These are phyloP conservation scores for Ailurus styani DNA, from an alignment of 2,113 vertebrate genomes.

Conservation along the genomic window DNA sequence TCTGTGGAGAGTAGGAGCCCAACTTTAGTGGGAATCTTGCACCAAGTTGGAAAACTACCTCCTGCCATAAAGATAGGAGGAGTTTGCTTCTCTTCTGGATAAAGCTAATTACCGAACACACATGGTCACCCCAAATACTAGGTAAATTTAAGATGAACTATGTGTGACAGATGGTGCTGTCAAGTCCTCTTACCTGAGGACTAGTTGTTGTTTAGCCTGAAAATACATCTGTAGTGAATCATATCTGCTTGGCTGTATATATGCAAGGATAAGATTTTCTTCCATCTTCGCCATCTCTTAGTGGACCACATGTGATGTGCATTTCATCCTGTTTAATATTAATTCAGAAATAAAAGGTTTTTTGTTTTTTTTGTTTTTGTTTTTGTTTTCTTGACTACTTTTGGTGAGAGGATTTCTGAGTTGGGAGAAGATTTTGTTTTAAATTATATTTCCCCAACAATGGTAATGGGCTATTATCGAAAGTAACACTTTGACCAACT, in stretches of 20 bases:
- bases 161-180: not conserved
- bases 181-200: not conserved
- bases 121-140: not conserved
- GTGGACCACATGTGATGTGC: not conserved
- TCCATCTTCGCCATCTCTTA: not conserved
- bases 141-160: not conserved
- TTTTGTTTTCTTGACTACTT: not conserved
- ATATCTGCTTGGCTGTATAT: not conserved
- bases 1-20: not conserved
- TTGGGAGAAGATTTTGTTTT: not conserved
- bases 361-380: not conserved
- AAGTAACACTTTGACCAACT: not conserved
- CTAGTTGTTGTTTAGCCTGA: conserved; percentile 27
- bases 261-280: not conserved
- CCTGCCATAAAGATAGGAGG: not conserved
- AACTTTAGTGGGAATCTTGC: not conserved
- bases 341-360: not conserved
- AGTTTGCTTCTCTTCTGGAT: not conserved
- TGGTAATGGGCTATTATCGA: not conserved
- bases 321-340: not conserved
- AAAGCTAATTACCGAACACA: not conserved
- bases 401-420: not conserved
- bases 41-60: not conserved
- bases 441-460: not conserved
- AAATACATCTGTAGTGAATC: not conserved